Base-by-base conservation (phyloP, 2,113 vertebrate genomes). In the Hydrolagus affinis region DNA sequence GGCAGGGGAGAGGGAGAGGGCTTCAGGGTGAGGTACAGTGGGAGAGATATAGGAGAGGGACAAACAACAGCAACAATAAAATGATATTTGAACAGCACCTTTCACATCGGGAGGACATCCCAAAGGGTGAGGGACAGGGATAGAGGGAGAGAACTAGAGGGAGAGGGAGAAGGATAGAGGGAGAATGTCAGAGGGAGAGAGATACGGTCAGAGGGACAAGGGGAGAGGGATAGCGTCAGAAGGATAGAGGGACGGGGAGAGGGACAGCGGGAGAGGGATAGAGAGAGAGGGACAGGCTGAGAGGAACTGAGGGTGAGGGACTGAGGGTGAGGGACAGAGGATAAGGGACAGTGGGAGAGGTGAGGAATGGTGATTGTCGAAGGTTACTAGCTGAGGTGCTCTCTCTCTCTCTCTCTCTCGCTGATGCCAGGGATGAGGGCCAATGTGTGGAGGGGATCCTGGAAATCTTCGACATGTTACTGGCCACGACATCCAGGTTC, bases 381-480 rank as follows among this genome's bases (percentile, higher is more conserved):
- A 44, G 44, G 44, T 44, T 44, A 6, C 44, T 44, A 6, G 44
- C 44, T 44, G 44, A 44, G 2, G 15, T 86, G 19, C 0, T 7
- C 71, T n/a, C 68, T 28, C 19, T 72, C 0, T 25, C n/a, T 25
- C 71, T 4, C 66, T 25, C n/a, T 78, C 68, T 73, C 7, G 64
- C 71, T 23, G 62, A 44, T 70, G 83, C 90, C 89, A 99, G 98
- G 94, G 98, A 98, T 15, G 98, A 99, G 87, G 96, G 98, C 0
- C 95, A 95, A 88, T 99, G 98, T 17, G 97, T 99, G 30, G 97
- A 99, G 91, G 98, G 98, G 85, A 97, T 99, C 91, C 92, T 98
- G 94, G 98, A 99, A 91, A 98, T 99, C 87, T 98, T 99, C 88
- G 98, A 99, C 92, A 98, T 99, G 96, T 94, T 99, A 57, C 92